Evolutionary conservation across 2,888 invertebrate species (phyloP).

Genomic region (Tipula confusa): DNA sequence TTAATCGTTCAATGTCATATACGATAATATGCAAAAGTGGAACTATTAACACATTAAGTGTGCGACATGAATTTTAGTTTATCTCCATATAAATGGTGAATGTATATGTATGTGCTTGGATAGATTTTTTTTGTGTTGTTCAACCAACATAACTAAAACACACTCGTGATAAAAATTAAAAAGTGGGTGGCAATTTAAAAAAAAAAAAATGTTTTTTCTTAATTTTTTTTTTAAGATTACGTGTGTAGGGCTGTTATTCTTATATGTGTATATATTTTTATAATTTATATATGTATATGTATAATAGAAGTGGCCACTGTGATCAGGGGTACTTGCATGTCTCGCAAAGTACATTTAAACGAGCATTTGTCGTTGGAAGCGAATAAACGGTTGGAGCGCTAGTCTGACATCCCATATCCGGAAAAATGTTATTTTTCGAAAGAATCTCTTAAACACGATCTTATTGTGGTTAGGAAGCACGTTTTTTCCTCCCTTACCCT

Average conservation of each 20-base stretch:
- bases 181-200: slow-evolving; percentile 15
- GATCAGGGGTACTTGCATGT: too few relatives aligned
- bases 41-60: slow-evolving; percentile 12
- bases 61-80: neutral
- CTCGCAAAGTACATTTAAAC: too few relatives aligned
- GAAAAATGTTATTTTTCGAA: too few relatives aligned
- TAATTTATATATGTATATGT: too few relatives aligned
- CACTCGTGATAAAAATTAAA: neutral
- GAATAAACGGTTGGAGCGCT: too few relatives aligned
- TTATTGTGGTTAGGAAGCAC: too few relatives aligned
- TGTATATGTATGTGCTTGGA: neutral
- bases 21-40: neutral
- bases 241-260: neutral
- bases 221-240: neutral
- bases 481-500: too few relatives aligned
- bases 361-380: too few relatives aligned
- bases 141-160: neutral
- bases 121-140: neutral
- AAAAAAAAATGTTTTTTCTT: neutral
- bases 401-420: too few relatives aligned
- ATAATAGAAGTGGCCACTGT: too few relatives aligned
- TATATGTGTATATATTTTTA: neutral
- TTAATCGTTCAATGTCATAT: slow-evolving; percentile 12
- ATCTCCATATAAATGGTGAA: neutral
- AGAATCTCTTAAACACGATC: too few relatives aligned